Evolutionary conservation across 2,113 vertebrate genomes (phyloP), one percentile per base, ranked within the genome.

Genomic region (Nipponia nippon): DNA sequence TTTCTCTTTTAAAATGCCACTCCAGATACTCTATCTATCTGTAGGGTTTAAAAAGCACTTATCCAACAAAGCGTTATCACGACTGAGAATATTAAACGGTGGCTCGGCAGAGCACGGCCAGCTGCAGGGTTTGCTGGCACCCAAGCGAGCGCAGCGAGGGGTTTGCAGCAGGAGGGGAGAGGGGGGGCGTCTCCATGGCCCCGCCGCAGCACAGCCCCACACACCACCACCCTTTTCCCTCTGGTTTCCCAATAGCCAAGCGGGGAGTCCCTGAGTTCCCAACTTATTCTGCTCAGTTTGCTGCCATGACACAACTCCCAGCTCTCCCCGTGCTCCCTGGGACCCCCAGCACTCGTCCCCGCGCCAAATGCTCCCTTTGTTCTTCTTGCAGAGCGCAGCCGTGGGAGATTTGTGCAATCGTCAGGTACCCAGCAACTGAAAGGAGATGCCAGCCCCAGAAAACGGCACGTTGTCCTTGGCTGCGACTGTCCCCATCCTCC

Each of bases 1-100:
- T 96, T 97, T 95, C 94, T 58, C 44, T 84, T 94, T 91, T 91
- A 86, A 98, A 98, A 98, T 96, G 97, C 97, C 98, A 97, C 98
- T 97, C 97, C 96, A 97, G 96, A 86, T 62, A 92, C 90, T 95
- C 95, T 73, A 21, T 91, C 96, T 89, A 34, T 90, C 84, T 95
- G 95, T 36, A 94, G 89, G 91, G 65, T 92, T 97, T 97, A 87
- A 95, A 95, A 97, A 97, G 93, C 97, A 84, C 97, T 98, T 89
- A 90, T 94, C 86, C 94, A 93, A 66, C 94, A 77, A 72, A 96
- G 93, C 47, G n/a, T 94, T 96, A 95, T 96, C 95, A 70, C 26
- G 69, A 87, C 42, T 44, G 63, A 90, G 93, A 91, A 81, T 65
- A 93, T 53, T 73, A 96, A 93, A 38, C 80, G 29, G 84, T 6